Conservation (phyloP, 2,888 invertebrate genomes). For the Drosophila testacea region DNA sequence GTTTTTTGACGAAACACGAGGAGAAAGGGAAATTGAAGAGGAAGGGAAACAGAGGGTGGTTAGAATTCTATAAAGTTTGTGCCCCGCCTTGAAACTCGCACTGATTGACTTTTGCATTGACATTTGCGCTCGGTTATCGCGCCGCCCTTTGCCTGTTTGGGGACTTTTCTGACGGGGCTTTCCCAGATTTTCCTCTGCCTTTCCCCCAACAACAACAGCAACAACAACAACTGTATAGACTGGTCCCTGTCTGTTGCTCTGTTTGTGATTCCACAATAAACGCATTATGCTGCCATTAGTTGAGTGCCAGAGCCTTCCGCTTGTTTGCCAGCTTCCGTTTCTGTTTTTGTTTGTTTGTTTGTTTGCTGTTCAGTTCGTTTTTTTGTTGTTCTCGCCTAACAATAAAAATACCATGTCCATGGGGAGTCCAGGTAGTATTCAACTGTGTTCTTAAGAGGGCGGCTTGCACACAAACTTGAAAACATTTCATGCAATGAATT, state of each 20-base stretch:
- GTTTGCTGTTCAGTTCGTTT: slow-evolving; percentile 48
- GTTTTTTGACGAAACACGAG: slow-evolving; percentile 20
- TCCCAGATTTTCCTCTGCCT: slow-evolving; percentile 6
- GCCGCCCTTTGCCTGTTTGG: slow-evolving; percentile 45
- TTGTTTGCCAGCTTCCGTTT: slow-evolving; percentile 78
- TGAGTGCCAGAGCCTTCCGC: slow-evolving; percentile 80
- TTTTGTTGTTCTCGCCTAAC: slow-evolving; percentile 48
- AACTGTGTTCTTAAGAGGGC: slow-evolving; percentile 17
- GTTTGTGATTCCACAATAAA: slow-evolving; percentile 75
- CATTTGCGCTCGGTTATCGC: slow-evolving; percentile 74
- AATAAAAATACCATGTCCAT: slow-evolving; percentile 64
- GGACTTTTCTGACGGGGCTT: slow-evolving; percentile 23
- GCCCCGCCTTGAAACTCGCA: slow-evolving; percentile 18
- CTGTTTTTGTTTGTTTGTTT: slow-evolving; percentile 56
- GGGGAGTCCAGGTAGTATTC: slow-evolving; percentile 27
- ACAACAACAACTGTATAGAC: not conserved
- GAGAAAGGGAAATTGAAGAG: not conserved
- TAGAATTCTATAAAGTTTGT: slow-evolving; percentile 53
- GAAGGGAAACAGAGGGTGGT: slow-evolving; percentile 5
- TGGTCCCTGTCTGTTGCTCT: slow-evolving; percentile 15
- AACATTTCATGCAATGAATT: slow-evolving; percentile 74
- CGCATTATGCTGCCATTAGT: slow-evolving; percentile 80
- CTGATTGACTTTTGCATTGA: slow-evolving; percentile 79
- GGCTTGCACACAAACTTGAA: slow-evolving; percentile 36
- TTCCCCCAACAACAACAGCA: not conserved